Evolutionary conservation across 2,113 vertebrate genomes (phyloP).

Genomic region (Athene noctua): DNA sequence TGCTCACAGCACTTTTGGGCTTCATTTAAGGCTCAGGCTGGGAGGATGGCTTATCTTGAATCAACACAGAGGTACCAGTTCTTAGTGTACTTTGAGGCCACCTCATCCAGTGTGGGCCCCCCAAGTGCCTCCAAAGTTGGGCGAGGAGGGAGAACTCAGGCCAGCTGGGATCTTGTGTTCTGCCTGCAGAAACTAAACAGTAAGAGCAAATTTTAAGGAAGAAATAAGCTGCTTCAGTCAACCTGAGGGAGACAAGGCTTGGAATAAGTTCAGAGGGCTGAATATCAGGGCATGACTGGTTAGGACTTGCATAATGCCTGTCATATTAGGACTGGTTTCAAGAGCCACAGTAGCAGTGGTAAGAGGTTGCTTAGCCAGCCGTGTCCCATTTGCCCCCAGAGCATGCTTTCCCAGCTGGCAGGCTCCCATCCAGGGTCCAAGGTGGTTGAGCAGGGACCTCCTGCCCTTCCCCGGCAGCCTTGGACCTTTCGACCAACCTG

Average conservation of each 20-base stretch:
- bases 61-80: not conserved
- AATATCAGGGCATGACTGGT: not conserved
- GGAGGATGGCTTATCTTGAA: not conserved
- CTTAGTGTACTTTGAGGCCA: not conserved
- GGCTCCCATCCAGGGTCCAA: rapidly evolving
- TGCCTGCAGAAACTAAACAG: not conserved
- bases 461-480: not conserved
- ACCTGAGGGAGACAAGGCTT: not conserved
- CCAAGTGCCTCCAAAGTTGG: not conserved
- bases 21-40: not conserved
- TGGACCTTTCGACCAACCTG: not conserved
- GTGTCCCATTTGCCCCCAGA: not conserved
- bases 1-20: not conserved
- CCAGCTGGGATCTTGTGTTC: not conserved
- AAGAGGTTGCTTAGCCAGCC: not conserved
- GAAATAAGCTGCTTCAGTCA: not conserved
- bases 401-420: rapidly evolving
- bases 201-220: not conserved
- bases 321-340: not conserved
- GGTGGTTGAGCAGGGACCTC: not conserved
- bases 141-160: not conserved
- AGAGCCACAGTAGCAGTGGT: not conserved
- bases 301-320: not conserved
- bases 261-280: not conserved
- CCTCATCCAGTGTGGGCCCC: not conserved